Evolutionary conservation across 2,888 invertebrate genomes (phyloP).

Genomic region (Noctua janthe): DNA sequence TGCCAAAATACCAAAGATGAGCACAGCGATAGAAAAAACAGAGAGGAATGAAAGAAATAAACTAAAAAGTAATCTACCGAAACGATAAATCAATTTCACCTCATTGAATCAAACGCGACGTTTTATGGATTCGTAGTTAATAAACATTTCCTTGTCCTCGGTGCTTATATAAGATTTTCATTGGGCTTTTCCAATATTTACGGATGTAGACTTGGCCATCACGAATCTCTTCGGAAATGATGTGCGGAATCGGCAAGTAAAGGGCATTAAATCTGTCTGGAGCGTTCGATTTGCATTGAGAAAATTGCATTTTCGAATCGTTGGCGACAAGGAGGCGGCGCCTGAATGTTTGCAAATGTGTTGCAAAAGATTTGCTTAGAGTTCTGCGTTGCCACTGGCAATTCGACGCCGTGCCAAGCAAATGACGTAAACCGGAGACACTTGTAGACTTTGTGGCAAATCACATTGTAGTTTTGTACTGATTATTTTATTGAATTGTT

Average conservation of each 20-base stretch:
- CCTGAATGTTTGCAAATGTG: conserved; percentile 82
- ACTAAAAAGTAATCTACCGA: conserved; percentile 49
- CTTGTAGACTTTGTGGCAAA: conserved; percentile 54
- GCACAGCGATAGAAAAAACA: conserved; percentile 23
- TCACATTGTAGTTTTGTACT: conserved; percentile 31
- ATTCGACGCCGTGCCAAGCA: conserved; percentile 46
- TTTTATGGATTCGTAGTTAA: conserved; percentile 47
- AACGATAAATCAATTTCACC: conserved; percentile 55
- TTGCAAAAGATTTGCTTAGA: conserved; percentile 79
- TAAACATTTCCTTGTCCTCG: conserved; percentile 40
- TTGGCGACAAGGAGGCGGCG: conserved; percentile 79
- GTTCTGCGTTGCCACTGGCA: conserved; percentile 67
- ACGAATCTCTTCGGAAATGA: conserved; percentile 82
- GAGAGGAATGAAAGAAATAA: conserved; percentile 43
- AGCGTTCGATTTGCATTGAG: conserved; percentile 88
- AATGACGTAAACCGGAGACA: conserved; percentile 52
- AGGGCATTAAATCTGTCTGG: conserved; percentile 89
- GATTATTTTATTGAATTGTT: conserved; percentile 50
- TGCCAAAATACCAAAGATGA: conserved; percentile 23
- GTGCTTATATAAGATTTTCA: conserved; percentile 31
- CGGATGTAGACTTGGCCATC: conserved; percentile 71
- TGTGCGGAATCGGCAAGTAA: conserved; percentile 86
- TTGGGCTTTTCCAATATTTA: conserved; percentile 53
- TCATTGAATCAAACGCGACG: conserved; percentile 52
- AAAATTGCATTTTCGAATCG: conserved; percentile 88